Conservation (phyloP, 1,140 invertebrate species). For the Rhagoletis pomonella region DNA sequence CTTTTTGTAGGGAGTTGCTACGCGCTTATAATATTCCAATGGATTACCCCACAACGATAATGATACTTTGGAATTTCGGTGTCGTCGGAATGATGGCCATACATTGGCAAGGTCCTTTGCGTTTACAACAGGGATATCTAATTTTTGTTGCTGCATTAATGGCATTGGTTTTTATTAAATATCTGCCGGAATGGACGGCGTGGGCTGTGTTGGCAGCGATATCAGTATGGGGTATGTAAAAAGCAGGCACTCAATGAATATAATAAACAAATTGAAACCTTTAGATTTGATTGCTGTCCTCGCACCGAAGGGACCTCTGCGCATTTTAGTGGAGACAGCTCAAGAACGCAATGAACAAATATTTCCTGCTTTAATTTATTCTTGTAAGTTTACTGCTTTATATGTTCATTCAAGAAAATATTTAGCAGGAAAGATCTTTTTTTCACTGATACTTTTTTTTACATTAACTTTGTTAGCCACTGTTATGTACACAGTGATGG, state of each 20-base stretch:
- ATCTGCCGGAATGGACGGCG: conserved; percentile 98
- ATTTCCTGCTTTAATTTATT: conserved; percentile 99
- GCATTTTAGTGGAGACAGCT: conserved; percentile 98
- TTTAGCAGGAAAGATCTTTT: no score
- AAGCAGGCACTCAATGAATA: conserved; percentile 76
- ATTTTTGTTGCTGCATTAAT: conserved; percentile 98
- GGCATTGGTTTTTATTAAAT: conserved; percentile 99
- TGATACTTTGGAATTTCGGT: conserved; percentile 99
- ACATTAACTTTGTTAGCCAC: no score
- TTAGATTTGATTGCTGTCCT: conserved; percentile 97
- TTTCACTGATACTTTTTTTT: no score
- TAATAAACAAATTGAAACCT: not conserved
- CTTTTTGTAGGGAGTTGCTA: conserved; percentile 87
- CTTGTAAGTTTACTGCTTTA: conserved; percentile 79
- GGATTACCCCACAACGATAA: conserved; percentile 91
- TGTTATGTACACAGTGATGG: conserved; percentile 54
- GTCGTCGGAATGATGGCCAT: conserved; percentile 97
- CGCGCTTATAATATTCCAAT: conserved; percentile 96
- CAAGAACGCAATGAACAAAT: conserved; percentile 99
- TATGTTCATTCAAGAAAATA: no score
- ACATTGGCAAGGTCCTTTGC: conserved; percentile 97
- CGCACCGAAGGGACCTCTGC: conserved; percentile 95
- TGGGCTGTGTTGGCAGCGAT: conserved; percentile 98
- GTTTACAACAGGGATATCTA: conserved; percentile 96
- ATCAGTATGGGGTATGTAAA: conserved; percentile 92